A percentile compares a stretch with the other conserved stretches of the same genome.
Conservation (phyloP, 2,797 vertebrate genomes). For the Loriculus beryllinus region DNA sequence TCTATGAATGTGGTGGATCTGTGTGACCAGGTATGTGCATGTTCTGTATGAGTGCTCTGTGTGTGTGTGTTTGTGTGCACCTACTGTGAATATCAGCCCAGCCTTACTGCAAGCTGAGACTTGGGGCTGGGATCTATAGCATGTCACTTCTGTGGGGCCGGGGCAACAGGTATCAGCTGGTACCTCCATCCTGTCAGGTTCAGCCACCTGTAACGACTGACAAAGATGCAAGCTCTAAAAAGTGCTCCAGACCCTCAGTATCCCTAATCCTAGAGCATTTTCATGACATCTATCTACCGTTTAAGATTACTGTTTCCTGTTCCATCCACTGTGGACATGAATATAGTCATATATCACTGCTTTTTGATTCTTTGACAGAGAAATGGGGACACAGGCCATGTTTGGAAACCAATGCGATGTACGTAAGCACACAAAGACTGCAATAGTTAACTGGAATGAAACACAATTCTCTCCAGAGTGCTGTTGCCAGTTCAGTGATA, state of each 20-base stretch:
- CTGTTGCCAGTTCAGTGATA: background rate
- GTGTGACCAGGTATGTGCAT: background rate
- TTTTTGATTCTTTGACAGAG: background rate
- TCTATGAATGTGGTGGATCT: background rate
- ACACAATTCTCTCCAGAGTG: background rate
- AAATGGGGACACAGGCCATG: rapidly evolving
- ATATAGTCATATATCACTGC: background rate
- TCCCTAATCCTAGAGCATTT: background rate
- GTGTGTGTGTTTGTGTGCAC: rapidly evolving
- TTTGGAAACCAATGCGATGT: background rate
- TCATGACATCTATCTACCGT: background rate
- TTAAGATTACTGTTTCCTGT: background rate
- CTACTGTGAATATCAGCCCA: too few species aligned
- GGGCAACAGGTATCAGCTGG: background rate
- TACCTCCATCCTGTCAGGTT: background rate
- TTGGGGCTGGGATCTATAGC: background rate
- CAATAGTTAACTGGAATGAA: background rate
- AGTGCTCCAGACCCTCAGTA: background rate
- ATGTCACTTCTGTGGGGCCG: background rate
- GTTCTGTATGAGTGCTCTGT: rapidly evolving
- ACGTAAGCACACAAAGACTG: background rate
- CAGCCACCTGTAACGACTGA: background rate
- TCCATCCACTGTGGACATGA: background rate
- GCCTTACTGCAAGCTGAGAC: rapidly evolving
- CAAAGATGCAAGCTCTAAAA: background rate